phyloP scores from a whole-genome alignment of 2,797 vertebrate genomes.

The Malurus splendens region DNA sequence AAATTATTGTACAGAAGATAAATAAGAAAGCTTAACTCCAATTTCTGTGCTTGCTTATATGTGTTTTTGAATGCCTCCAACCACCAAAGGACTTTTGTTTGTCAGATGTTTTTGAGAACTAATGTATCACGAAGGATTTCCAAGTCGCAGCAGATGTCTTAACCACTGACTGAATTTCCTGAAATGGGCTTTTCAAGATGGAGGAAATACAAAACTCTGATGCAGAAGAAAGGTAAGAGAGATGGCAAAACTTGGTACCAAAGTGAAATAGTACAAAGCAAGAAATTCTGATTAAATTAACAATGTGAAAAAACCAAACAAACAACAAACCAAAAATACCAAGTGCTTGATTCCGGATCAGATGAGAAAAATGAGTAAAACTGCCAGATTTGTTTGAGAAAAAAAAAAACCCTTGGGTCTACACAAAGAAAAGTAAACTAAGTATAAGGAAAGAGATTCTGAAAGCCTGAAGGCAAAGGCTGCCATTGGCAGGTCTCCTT shows the following conservation, averaged over 20 bases:
- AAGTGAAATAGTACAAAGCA: neutral
- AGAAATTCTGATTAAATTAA: neutral
- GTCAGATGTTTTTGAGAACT: neutral
- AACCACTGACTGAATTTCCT: neutral
- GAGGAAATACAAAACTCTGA: neutral
- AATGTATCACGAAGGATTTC: neutral
- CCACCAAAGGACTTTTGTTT: neutral
- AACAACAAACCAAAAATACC: neutral
- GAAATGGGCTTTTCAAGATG: neutral
- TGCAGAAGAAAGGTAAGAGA: neutral
- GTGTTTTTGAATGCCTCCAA: neutral
- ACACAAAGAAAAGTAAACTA: neutral
- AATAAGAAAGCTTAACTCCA: neutral
- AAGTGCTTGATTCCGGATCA: neutral
- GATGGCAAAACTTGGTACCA: neutral
- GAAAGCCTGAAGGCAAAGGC: neutral
- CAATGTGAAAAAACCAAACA: neutral
- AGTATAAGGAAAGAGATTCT: neutral
- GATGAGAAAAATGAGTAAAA: neutral
- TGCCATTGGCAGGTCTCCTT: rapidly evolving
- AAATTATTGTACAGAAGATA: neutral
- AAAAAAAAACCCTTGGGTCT: neutral
- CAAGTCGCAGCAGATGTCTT: neutral
- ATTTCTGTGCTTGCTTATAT: neutral
- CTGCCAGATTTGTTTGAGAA: rapidly evolving